Percentiles rank a stretch among this genome's conserved stretches.
Evolutionary conservation across 2,113 vertebrate genomes (phyloP).

Genomic region (Calonectris borealis): DNA sequence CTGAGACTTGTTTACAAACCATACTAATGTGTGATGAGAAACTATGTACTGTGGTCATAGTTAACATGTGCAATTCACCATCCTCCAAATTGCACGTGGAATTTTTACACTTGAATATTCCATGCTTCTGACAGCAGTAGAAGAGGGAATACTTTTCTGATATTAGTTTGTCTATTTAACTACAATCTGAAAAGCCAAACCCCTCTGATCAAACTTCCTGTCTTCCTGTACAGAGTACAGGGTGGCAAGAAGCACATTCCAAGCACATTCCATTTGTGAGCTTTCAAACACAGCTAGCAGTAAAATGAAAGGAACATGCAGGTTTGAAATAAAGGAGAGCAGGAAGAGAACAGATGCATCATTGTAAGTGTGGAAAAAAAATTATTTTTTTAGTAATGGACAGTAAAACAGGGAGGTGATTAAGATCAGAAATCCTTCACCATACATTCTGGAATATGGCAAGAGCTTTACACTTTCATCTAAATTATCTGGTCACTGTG

Average conservation of each 20-base stretch:
- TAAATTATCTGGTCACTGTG: background rate
- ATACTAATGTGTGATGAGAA: background rate
- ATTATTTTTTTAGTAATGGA: background rate
- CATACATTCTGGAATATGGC: accelerated
- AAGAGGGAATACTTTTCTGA: background rate
- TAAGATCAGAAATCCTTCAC: background rate
- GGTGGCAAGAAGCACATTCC: background rate
- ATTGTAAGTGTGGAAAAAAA: accelerated
- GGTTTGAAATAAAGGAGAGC: background rate
- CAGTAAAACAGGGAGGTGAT: background rate
- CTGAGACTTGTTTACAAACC: background rate
- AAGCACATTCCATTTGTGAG: background rate
- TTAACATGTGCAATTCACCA: background rate
- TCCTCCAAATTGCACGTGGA: accelerated
- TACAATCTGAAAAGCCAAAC: background rate
- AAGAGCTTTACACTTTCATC: background rate
- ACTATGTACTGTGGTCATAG: background rate
- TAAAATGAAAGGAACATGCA: background rate
- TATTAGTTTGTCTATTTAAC: background rate
- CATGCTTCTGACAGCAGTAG: background rate
- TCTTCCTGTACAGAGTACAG: background rate
- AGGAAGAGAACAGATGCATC: background rate
- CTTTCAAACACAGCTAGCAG: background rate
- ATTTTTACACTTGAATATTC: background rate
- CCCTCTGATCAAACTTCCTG: background rate